Percentiles rank a stretch among this genome's conserved stretches.
These are phyloP conservation scores for Hyperoplus immaculatus DNA, from an alignment of 2,797 vertebrate genomes.

Conservation along the genomic window DNA sequence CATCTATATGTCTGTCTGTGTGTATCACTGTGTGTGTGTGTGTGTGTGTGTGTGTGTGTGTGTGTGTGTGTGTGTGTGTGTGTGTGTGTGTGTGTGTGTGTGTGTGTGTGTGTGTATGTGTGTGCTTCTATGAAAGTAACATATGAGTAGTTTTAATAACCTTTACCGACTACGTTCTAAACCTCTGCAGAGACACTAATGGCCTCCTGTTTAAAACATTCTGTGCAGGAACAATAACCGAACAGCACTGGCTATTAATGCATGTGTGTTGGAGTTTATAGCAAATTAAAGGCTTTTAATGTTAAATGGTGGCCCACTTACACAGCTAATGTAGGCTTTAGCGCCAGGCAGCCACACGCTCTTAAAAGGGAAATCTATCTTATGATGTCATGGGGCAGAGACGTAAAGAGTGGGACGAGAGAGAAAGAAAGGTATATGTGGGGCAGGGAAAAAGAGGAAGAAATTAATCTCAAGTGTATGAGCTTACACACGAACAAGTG, in stretches of 20 bases:
- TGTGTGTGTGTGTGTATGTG: conserved; percentile 18
- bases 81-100: conserved; percentile 17
- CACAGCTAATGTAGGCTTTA: conserved; percentile 84
- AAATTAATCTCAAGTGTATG: conserved; percentile 13
- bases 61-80: neutral
- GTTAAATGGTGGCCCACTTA: conserved; percentile 86
- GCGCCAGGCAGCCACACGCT: conserved; percentile 76
- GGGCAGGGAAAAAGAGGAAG: conserved; percentile 12
- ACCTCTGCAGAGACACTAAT: conserved; percentile 75
- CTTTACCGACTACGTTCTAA: conserved; percentile 70
- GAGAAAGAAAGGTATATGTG: conserved; percentile 17
- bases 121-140: conserved; percentile 62
- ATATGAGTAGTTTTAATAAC: conserved; percentile 72
- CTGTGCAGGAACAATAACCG: conserved; percentile 83
- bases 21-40: neutral
- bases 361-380: conserved; percentile 88
- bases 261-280: conserved; percentile 83
- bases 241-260: conserved; percentile 81
- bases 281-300: conserved; percentile 88
- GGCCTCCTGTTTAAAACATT: conserved; percentile 80
- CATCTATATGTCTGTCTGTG: conserved; percentile 29
- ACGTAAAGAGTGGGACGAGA: conserved; percentile 29
- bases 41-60: neutral
- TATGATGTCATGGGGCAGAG: conserved; percentile 83
- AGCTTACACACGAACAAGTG: neutral